Evolutionary conservation across 1,140 invertebrate genomes (phyloP), one percentile per base, ranked within the genome.

Genomic region (Bombus soroeensis): DNA sequence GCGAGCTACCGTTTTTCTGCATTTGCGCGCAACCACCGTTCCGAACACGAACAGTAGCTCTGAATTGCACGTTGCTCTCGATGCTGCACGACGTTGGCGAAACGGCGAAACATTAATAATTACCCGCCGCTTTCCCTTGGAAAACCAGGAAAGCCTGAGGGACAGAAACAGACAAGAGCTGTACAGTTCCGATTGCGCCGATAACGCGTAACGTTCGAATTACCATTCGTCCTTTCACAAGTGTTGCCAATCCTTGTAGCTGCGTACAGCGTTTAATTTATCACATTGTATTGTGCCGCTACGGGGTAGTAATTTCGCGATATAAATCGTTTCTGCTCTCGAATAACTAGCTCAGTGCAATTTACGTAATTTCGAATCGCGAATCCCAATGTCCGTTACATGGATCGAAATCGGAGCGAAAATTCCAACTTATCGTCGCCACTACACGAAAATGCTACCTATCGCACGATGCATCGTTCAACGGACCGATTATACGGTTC

Each of bases 111-210:
- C 76, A 80, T 85, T 85, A 85, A 85, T 85, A 85, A 85, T 85
- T 85, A 80, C 6, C 68, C 76, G 66, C n/a, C 66, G 70, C 76
- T 85, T 85, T 85, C 83, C 75, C 76, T 22, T 85, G 83, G 77
- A 85, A 85, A 85, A 85, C 64, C 83, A 85, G 83, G 83, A 80
- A 85, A 80, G 83, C 83, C 83, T 39, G 76, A 64, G 83, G 83
- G 77, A 84, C 53, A 59, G 83, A 64, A 47, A 12, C 83, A 28
- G 76, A 73, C 83, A 37, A 62, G 76, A 59, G 74, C 4, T 39
- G 74, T 18, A 37, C 47, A 32, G 47, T 62, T 57, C 83, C n/a
- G 83, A 85, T 85, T 25, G 76, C 41, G 6, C 32, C 68, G 83
- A 85, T 85, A 85, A 84, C 82, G 74, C 43, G 82, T 12, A 70